These are phyloP conservation scores for Paguma larvata DNA, from an alignment of 2,797 vertebrate genomes.

Conservation along the genomic window DNA sequence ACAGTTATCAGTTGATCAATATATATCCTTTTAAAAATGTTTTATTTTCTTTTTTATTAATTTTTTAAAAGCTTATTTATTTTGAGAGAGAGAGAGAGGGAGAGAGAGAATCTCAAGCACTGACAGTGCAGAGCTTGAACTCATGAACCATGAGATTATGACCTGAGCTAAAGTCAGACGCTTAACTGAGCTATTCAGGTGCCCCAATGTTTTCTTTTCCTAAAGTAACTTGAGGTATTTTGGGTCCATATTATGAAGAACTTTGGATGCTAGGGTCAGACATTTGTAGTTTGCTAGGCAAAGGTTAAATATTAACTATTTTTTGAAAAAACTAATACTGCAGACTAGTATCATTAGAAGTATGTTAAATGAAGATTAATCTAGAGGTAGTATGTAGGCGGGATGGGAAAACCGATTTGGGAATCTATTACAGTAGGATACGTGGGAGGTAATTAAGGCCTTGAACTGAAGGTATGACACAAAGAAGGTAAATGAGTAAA, in stretches of 20 bases:
- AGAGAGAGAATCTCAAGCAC: no score
- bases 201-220: not conserved
- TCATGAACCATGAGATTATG: no score
- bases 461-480: not conserved
- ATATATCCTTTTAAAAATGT: not conserved
- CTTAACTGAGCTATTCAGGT: no score
- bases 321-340: no score
- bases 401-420: constrained; percentile 5
- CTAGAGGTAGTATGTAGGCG: not conserved
- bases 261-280: not conserved
- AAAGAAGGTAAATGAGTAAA: constrained; percentile 4
- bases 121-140: no score
- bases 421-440: constrained; percentile 25
- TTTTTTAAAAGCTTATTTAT: no score
- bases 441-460: not conserved
- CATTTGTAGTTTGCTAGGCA: not conserved
- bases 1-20: not conserved
- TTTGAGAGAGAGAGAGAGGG: no score
- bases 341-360: not conserved
- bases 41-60: not conserved
- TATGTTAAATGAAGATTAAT: constrained; percentile 49
- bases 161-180: no score
- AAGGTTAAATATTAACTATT: not conserved
- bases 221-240: constrained; percentile 16
- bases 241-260: constrained; percentile 20